A percentile compares a stretch with the other conserved stretches of the same genome.
These are phyloP conservation scores for Drosophila pectinifera DNA, from an alignment of 1,140 invertebrate genomes.

Conservation along the genomic window DNA sequence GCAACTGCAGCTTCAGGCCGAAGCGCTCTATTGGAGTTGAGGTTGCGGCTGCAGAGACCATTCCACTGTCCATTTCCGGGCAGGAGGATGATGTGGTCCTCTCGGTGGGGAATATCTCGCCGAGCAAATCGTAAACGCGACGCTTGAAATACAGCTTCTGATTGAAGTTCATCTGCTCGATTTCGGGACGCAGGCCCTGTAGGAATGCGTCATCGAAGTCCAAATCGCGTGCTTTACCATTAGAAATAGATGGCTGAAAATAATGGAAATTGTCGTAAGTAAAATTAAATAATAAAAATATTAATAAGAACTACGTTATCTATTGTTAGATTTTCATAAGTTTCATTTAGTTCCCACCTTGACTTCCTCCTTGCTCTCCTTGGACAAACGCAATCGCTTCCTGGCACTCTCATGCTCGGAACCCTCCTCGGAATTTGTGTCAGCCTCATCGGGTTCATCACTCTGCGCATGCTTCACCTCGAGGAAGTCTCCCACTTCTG, in stretches of 20 bases:
- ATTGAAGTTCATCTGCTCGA: conserved; percentile 71
- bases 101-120: conserved; percentile 60
- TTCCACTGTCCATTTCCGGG: not conserved
- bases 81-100: not conserved
- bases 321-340: too few relatives aligned
- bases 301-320: too few relatives aligned
- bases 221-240: not conserved
- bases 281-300: not conserved
- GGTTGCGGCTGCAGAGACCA: not conserved
- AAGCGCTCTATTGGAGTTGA: conserved; percentile 22
- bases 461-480: conserved; percentile 64
- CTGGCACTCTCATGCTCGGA: conserved; percentile 6
- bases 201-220: conserved; percentile 77
- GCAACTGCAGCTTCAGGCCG: conserved; percentile 37
- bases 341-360: not conserved
- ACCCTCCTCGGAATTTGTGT: conserved; percentile 18
- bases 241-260: not conserved
- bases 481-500: conserved; percentile 5
- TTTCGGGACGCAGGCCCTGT: conserved; percentile 72
- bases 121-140: conserved; percentile 69
- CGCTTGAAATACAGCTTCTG: conserved; percentile 79
- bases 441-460: not conserved
- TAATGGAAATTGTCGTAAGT: not conserved
- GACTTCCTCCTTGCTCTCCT: not conserved
- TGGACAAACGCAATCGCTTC: conserved; percentile 2